Evolutionary conservation across 2,888 invertebrate species (phyloP).

Genomic region (Erebia epiphron): DNA sequence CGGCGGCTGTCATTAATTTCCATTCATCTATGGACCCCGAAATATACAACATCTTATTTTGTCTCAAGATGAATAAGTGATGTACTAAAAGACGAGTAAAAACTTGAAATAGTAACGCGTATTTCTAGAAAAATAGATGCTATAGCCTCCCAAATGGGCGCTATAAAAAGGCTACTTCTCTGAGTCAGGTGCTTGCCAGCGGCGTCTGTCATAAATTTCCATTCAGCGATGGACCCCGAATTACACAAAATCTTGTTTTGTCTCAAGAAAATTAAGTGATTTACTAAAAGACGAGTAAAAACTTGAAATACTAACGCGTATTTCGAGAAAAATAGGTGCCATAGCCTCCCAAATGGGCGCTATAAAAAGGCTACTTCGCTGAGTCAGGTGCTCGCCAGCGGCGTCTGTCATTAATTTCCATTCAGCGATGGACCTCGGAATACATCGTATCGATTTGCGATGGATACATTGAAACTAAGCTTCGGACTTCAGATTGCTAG

Average conservation of each 20-base stretch:
- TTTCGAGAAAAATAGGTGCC: slow-evolving; percentile 13
- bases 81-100: too few species aligned
- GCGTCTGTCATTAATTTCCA: slow-evolving; percentile 75
- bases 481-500: slow-evolving; percentile 6
- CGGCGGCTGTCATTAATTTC: too few species aligned
- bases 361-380: slow-evolving; percentile 53
- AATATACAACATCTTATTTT: too few species aligned
- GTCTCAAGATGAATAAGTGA: too few species aligned
- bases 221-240: slow-evolving; percentile 61
- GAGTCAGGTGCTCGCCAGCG: slow-evolving; percentile 70
- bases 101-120: neutral
- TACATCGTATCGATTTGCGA: slow-evolving; percentile 38
- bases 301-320: neutral
- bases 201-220: slow-evolving; percentile 74
- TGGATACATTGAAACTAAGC: slow-evolving; percentile 33
- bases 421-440: slow-evolving; percentile 59
- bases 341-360: slow-evolving; percentile 40
- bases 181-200: slow-evolving; percentile 69
- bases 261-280: too few species aligned
- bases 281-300: too few species aligned
- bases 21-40: too few species aligned
- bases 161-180: slow-evolving; percentile 56
- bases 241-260: slow-evolving; percentile 29
- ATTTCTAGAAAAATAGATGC: neutral
- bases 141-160: slow-evolving; percentile 39